A percentile compares a stretch with the other conserved stretches of the same genome.
Evolutionary conservation across 2,113 vertebrate species (phyloP).

Genomic region (Calidris pugnax): DNA sequence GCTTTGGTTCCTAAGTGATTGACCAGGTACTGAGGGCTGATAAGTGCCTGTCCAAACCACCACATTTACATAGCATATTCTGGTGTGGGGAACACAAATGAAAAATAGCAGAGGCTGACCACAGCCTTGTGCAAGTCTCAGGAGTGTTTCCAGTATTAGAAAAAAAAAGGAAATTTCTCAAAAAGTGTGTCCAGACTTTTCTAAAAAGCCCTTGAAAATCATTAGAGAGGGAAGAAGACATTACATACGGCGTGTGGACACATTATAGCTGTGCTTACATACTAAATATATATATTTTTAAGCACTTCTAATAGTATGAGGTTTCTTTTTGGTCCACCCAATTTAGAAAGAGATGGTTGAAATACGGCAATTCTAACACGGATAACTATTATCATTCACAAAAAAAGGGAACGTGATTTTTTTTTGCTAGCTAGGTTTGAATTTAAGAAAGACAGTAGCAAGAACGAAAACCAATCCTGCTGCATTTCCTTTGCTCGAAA

Average conservation of each 20-base stretch:
- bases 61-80: neutral
- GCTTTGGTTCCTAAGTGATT: neutral
- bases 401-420: neutral
- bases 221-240: neutral
- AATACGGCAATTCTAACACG: neutral
- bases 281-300: neutral
- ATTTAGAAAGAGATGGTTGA: neutral
- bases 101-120: neutral
- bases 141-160: neutral
- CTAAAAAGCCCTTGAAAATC: neutral
- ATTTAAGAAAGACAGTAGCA: neutral
- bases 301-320: rapidly evolving
- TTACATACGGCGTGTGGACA: neutral
- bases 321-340: neutral
- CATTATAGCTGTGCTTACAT: neutral
- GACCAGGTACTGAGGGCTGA: neutral
- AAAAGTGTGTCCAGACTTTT: neutral
- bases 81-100: neutral
- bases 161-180: neutral
- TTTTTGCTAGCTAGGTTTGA: neutral
- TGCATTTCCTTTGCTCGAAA: neutral
- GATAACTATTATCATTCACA: neutral
- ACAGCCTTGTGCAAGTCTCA: neutral
- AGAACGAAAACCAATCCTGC: neutral
- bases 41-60: neutral